Evolutionary conservation across 2,888 invertebrate species (phyloP), one percentile per base, ranked within the genome.

Genomic region (Dendrolimus houi): DNA sequence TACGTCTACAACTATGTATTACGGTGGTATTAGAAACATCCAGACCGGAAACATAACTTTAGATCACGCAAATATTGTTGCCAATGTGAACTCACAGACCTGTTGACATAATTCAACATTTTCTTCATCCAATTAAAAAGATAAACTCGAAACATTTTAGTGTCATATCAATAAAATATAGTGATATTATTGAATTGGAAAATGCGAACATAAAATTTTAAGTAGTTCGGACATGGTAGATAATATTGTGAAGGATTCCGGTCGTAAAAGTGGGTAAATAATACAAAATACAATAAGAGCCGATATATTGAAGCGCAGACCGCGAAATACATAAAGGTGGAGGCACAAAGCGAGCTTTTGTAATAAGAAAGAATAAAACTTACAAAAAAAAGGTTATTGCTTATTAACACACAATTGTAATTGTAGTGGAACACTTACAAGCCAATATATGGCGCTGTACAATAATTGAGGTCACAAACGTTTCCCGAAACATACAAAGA

Each of bases 271-370:
- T 80, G 78, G 83, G 87, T 87, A 88, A 88, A 88, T 88, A 89
- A 87, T 88, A 89, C 89, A 88, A 88, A 88, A 90, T 88, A 90
- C 88, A 87, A 87, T 90, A 89, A 88, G 87, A 87, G 85, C 78
- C 81, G 77, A 84, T 88, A 88, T 87, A 88, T 87, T 82, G 82
- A 70, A 77, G 82, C 77, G 74, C 73, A 71, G 74, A 72, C 71
- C 74, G 70, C 68, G 70, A 69, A 70, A 63, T 57, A 53, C 2
- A 29, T 61, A 56, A 75, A 60, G 82, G 1, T 64, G 54, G 67
- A 1, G 70, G 55, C 56, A 70, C 70, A 87, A 65, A 29, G 29
- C 58, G 62, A 41, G 63, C 0, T 40, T 10, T 53, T 9, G 1
- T 29, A 29, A 2, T 29, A 29, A 29, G 2, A 29, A 29, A 29